A percentile compares a stretch with the other conserved stretches of the same genome.
phyloP scores from a whole-genome alignment of 2,888 invertebrate species.

The Crocallis elinguaria region DNA sequence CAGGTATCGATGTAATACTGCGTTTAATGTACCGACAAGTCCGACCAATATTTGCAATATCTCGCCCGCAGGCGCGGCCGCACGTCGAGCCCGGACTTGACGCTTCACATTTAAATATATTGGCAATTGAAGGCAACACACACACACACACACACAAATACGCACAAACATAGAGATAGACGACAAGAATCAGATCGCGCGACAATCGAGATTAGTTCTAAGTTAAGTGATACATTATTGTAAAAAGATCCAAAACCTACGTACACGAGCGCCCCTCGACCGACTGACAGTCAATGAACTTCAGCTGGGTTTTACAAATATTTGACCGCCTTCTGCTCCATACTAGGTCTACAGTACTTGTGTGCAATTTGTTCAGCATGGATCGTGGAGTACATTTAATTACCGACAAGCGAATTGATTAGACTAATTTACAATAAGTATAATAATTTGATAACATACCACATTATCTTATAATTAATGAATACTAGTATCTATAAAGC shows the following conservation, averaged over 20 bases:
- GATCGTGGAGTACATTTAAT: no score
- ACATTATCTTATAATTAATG: background rate
- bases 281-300: no score
- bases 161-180: conserved; percentile 1
- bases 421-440: background rate
- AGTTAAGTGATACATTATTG: conserved; percentile 36
- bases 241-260: conserved; percentile 56
- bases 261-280: conserved; percentile 10
- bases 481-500: conserved; percentile 4
- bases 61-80: background rate
- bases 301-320: no score
- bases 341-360: no score
- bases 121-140: conserved; percentile 4
- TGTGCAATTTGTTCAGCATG: no score
- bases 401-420: background rate
- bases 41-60: background rate
- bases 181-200: conserved; percentile 38
- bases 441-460: conserved; percentile 2
- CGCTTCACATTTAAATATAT: conserved; percentile 5
- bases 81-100: background rate
- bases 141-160: conserved; percentile 3
- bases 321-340: no score
- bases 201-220: conserved; percentile 29
- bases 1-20: conserved; percentile 34
- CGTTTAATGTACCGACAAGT: conserved; percentile 8